Base-by-base conservation (phyloP, 92 coral and sea anemone genomes). In the Phenganax subtilis region DNA sequence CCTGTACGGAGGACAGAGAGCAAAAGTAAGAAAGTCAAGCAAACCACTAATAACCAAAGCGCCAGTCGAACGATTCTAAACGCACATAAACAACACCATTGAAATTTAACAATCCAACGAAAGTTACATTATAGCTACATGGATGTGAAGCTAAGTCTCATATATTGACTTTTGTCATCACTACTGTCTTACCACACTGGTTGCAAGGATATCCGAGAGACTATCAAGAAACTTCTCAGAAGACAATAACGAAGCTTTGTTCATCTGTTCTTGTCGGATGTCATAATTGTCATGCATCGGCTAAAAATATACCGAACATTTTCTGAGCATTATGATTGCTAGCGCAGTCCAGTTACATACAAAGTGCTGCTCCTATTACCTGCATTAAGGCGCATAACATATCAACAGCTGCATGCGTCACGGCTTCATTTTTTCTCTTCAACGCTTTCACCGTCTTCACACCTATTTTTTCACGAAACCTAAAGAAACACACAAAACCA, bases 1-100 rank as follows among this genome's bases (percentile, higher is more conserved):
- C 98, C 98, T 94, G 91, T 94, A 94, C 15, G 98, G 98, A 62
- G 98, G 98, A 65, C 98, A 94, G 30, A 94, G 87, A 53, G 98
- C 98, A 80, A 94, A 94, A n/a, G 93, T 94, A 14, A 94, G 85
- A 75, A 94, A 94, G 85, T 94, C 98, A 77, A 94, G 91, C 15
- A 94, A 84, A 5, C 97, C 91, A 76, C 90, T 88, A 75, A 94
- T 93, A n/a, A 94, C 97, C 68, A 94, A 88, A 57, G 98, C 98
- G 25, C 98, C 98, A 9, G 98, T 94, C 86, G 91, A 90, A 64
- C 97, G 93, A 74, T 85, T 91, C 98, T 94, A 82, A 54, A 80
- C 47, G 47, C 47, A 37, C 3, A 7, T 14, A 25, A 72, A 72
- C 5, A 3, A 72, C 57, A 72, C 75, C 15, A 51, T 71, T 12